Evolutionary conservation across 1,140 invertebrate species (phyloP).

Genomic region (Drosophila setifemur): DNA sequence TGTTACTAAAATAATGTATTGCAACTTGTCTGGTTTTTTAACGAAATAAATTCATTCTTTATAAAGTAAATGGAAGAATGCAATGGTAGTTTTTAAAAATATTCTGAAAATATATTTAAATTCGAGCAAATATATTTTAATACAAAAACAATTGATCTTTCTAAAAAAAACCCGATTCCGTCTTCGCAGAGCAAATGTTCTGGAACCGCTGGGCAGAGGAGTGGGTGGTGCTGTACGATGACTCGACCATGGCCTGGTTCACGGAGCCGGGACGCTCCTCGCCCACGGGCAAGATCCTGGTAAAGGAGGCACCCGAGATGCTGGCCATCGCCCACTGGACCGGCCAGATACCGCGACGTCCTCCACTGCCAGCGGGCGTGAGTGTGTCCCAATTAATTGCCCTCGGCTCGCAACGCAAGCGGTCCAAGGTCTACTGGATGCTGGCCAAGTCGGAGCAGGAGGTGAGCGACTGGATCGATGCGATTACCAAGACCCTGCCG

Average conservation of each 20-base stretch:
- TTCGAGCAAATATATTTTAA: too few relatives aligned
- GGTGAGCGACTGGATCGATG: constrained; percentile 88
- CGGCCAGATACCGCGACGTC: constrained; percentile 87
- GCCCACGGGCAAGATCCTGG: constrained; percentile 83
- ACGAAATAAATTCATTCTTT: too few relatives aligned
- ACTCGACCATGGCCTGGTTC: constrained; percentile 91
- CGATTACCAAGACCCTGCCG: constrained; percentile 87
- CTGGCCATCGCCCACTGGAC: constrained; percentile 91
- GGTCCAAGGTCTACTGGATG: constrained; percentile 86
- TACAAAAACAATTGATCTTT: too few relatives aligned
- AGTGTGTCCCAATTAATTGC: constrained; percentile 88
- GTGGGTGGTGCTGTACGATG: constrained; percentile 91
- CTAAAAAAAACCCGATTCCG: too few relatives aligned
- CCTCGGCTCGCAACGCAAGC: constrained; percentile 85
- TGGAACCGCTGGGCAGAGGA: constrained; percentile 91
- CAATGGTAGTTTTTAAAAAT: too few relatives aligned
- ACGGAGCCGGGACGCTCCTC: constrained; percentile 83
- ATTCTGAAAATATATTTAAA: too few relatives aligned
- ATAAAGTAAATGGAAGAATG: too few relatives aligned
- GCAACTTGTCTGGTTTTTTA: too few relatives aligned
- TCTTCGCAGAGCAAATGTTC: constrained; percentile 86
- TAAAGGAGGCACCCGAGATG: constrained; percentile 90
- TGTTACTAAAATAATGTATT: too few relatives aligned
- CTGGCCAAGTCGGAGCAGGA: constrained; percentile 86
- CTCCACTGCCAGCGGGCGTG: constrained; percentile 86